Evolutionary conservation across 2,797 vertebrate species (phyloP), one percentile per base, ranked within the genome.

Genomic region (Paedocypris micromegethes): DNA sequence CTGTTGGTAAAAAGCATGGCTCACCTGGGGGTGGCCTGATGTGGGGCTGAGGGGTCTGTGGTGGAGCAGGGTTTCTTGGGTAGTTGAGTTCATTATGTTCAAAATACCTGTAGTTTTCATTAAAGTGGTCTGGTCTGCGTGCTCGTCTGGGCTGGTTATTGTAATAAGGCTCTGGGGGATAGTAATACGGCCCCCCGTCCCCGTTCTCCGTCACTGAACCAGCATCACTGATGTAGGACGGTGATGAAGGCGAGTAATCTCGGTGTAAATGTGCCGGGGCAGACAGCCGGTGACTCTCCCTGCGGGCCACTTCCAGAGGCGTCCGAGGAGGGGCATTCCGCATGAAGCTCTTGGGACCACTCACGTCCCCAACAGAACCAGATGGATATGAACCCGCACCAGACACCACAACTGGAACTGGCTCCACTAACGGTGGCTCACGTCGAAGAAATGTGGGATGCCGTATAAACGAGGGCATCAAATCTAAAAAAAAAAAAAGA

Each of bases 401-500:
- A 23, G 85, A 78, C 0, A 80, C 86, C 85, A 74, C 83, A 5
- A 86, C 79, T 8, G 87, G 78, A 4, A 82, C 87, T 63, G 88
- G 81, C 46, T 96, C 95, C 5, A 92, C 87, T 66, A 93, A 86
- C 56, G 93, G 90, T 66, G 95, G 84, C 77, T 97, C 95, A 72
- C 97, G 91, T 77, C 97, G 87, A 9, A 96, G 95, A 76, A 98
- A 97, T 69, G 95, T 98, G 40, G 96, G 96, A 71, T 98, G 96
- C 23, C 97, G 96, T 80, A 99, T 97, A 69, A 98, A 98, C 0
- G 96, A 97, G 80, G 96, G 95, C 95, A 98, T 97, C 72, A 99
- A 90, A 90, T 94, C 97, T 99, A 79, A 47, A 44, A 57, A 52
- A 1, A 7, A n/a, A 55, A 59, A 5, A 39, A 57, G 6, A 23